These are phyloP conservation scores for Formicarius rufipectus DNA, from an alignment of 2,113 vertebrate genomes.

Conservation along the genomic window DNA sequence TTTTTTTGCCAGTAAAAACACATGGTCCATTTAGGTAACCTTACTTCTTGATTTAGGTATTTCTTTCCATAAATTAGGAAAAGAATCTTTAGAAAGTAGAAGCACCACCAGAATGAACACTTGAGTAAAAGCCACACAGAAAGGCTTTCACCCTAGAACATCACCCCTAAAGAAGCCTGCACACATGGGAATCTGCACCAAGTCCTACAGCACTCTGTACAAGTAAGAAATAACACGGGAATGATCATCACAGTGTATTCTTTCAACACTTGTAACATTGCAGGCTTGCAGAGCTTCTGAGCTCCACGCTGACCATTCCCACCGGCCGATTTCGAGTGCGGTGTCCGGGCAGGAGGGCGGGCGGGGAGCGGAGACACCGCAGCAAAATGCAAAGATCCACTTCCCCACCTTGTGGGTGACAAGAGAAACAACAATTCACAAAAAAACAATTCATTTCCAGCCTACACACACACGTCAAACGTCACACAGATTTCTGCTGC, in stretches of 20 bases:
- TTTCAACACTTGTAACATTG: not conserved
- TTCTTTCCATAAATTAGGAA: not conserved
- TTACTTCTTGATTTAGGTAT: not conserved
- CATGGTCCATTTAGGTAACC: not conserved
- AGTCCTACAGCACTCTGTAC: not conserved
- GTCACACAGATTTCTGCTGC: not conserved
- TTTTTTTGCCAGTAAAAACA: not conserved
- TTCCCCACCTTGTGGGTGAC: slow-evolving; percentile 62
- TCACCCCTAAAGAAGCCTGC: not conserved
- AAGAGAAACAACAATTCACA: slow-evolving; percentile 16
- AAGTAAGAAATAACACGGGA: not conserved
- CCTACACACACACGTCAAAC: no score
- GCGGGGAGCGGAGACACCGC: not conserved
- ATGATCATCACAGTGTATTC: rapidly evolving
- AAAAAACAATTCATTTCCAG: not conserved
- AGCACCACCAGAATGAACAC: not conserved
- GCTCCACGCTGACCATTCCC: not conserved
- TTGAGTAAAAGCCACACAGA: not conserved
- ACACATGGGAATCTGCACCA: not conserved
- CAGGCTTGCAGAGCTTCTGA: not conserved
- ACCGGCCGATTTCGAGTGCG: not conserved
- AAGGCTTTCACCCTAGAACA: not conserved
- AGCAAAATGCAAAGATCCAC: slow-evolving; percentile 17
- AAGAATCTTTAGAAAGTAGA: not conserved
- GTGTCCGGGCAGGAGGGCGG: not conserved